phyloP scores from a whole-genome alignment of 2,797 vertebrate genomes.

The Dicrostonyx torquatus region DNA sequence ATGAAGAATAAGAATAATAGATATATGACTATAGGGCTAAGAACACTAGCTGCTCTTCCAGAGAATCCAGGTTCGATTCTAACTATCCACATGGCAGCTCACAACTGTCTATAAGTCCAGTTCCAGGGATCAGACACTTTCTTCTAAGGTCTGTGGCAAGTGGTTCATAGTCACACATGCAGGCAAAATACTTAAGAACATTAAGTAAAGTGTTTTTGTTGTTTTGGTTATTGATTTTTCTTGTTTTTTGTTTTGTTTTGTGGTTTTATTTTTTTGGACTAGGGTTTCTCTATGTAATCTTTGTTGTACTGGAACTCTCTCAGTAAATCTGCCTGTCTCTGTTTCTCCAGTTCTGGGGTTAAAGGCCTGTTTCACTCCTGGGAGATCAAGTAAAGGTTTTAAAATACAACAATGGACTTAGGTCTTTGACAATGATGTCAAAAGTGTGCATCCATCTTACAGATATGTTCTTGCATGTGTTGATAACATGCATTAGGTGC shows the following conservation, averaged over 20 bases:
- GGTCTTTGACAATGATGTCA: background rate
- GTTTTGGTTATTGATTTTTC: background rate
- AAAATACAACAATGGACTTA: background rate
- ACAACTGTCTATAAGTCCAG: background rate
- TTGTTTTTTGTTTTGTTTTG: background rate
- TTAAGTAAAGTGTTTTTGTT: background rate
- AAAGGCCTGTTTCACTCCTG: background rate
- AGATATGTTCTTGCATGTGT: background rate
- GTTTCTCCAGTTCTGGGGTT: background rate
- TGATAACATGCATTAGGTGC: background rate
- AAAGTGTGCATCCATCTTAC: background rate
- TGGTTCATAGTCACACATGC: background rate
- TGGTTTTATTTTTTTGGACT: no score
- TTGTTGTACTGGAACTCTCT: background rate
- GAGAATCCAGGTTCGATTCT: background rate
- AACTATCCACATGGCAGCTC: background rate
- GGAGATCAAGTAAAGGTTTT: background rate
- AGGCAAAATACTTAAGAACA: background rate
- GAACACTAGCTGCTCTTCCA: background rate
- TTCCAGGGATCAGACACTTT: background rate
- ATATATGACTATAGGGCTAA: background rate
- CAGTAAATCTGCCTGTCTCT: background rate
- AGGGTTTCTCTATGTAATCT: background rate
- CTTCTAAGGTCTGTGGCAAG: background rate
- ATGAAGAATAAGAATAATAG: background rate